Evolutionary conservation across 2,888 invertebrate genomes (phyloP), one percentile per base, ranked within the genome.

Genomic region (Cephus rjabovi): DNA sequence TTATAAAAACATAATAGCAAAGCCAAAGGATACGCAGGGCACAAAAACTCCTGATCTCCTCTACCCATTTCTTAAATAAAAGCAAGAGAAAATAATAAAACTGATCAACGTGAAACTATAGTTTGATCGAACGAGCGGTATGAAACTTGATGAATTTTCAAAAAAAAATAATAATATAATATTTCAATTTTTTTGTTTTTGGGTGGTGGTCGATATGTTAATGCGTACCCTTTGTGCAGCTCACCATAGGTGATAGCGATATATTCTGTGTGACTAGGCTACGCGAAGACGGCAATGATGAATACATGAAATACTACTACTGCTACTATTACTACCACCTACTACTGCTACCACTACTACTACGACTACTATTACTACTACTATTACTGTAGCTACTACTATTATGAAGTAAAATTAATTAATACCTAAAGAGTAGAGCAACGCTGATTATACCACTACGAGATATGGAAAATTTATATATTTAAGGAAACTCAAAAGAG

Each of bases 181-280:
- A 56, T 23, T 56, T 23, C 0, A 23, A 56, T 56, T 6, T 15
- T 56, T 33, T 33, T 30, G 0, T 33, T 33, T 33, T 56, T 56
- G 56, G 56, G 12, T 4, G 37, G 23, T 23, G 23, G 6, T 9
- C 9, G 23, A 56, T 23, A 56, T 23, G 56, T 56, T 23, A 23
- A 56, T 56, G 56, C 56, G 56, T 56, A 56, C 56, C 56, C 71
- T 71, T 34, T 71, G 71, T 70, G 71, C 71, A 34, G 34, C 71
- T 15, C 71, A 34, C 75, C 56, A 78, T 78, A 78, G 78, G 68
- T 75, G 78, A 78, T 73, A 78, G 56, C 75, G 78, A 76, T 75
- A 78, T 76, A 78, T 70, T 77, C 75, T 73, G 73, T 78, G 75
- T 76, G 75, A 78, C 73, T 78, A 76, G 78, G 34, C 73, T 78